Evolutionary conservation across 2,113 vertebrate genomes (phyloP).

Genomic region (Thryonomys swinderianus): DNA sequence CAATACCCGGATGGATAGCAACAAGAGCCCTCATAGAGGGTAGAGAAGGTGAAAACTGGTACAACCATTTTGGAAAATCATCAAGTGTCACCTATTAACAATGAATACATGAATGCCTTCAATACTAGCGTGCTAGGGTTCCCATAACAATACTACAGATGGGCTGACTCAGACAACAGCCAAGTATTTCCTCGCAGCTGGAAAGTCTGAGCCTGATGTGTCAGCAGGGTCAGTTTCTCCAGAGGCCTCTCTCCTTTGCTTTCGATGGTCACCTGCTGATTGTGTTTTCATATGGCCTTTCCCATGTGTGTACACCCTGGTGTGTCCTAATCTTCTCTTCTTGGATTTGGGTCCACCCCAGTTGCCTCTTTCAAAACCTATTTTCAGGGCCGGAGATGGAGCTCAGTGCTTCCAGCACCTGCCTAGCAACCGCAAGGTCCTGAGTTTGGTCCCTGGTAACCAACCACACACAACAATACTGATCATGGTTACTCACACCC

Average conservation of each 20-base stretch:
- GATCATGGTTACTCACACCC: no score
- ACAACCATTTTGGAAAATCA: not conserved
- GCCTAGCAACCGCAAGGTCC: no score
- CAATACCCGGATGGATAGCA: not conserved
- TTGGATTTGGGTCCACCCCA: not conserved
- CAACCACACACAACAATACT: no score
- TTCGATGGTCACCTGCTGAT: not conserved
- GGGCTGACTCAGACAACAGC: not conserved
- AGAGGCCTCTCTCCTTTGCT: not conserved
- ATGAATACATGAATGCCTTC: not conserved
- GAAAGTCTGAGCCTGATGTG: no score
- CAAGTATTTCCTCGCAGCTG: no score
- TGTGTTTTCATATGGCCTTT: not conserved
- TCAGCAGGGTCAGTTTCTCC: not conserved
- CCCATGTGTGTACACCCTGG: no score
- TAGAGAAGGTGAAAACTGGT: not conserved
- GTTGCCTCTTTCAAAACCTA: not conserved
- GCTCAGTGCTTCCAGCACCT: no score
- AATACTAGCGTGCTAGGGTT: not conserved
- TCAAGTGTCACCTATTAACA: not conserved
- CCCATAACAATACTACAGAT: not conserved
- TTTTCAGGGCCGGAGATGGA: not conserved
- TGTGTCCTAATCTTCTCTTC: not conserved
- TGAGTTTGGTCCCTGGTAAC: no score
- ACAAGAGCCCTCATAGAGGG: not conserved